Percentiles rank a stretch among this genome's conserved stretches.
phyloP scores from a whole-genome alignment of 2,113 vertebrate species.

The Balaenoptera acutorostrata region DNA sequence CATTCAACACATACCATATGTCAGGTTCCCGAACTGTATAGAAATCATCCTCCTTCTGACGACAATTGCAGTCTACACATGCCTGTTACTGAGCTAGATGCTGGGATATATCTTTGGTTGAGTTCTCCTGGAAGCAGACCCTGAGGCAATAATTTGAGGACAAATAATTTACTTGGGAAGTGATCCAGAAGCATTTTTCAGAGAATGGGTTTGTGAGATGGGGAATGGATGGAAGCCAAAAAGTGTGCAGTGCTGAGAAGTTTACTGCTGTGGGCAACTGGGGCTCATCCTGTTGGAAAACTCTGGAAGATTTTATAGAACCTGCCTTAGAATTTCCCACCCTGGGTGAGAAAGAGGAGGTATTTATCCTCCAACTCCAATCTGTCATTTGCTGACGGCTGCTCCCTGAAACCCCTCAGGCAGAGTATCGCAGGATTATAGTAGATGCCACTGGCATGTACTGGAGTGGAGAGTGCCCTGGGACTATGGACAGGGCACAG shows the following conservation, averaged over 20 bases:
- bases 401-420: background rate
- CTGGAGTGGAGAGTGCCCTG: background rate
- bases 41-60: background rate
- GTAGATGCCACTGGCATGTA: background rate
- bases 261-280: background rate
- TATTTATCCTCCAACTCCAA: background rate
- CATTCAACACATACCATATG: background rate
- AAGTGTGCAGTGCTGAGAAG: background rate
- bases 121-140: background rate
- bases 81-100: background rate
- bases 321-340: background rate
- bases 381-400: background rate
- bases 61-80: fast-evolving
- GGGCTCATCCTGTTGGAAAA: background rate
- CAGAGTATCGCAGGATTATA: background rate
- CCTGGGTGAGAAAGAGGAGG: background rate
- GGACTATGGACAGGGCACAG: background rate
- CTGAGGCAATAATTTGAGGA: background rate
- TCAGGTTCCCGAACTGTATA: background rate
- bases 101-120: background rate
- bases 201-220: background rate
- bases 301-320: background rate
- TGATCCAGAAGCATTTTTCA: background rate
- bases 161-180: background rate
- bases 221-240: background rate